These are phyloP conservation scores for Ispidina picta DNA, from an alignment of 2,797 vertebrate species.

Conservation along the genomic window DNA sequence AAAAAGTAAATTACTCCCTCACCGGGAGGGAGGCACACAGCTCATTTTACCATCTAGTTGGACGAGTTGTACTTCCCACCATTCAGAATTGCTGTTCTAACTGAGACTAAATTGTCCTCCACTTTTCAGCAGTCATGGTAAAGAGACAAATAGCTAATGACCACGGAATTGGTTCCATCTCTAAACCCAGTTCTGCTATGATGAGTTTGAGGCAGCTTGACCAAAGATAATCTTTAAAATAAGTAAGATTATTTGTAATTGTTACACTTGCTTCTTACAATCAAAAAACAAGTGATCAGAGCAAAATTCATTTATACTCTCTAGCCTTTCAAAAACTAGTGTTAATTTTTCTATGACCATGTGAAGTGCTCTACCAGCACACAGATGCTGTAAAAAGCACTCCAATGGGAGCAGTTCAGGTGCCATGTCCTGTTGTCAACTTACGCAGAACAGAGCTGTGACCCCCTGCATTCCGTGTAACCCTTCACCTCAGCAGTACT, in stretches of 20 bases:
- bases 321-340: not conserved
- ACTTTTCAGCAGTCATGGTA: not conserved
- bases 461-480: fast-evolving
- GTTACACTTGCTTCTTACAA: not conserved
- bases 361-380: fast-evolving
- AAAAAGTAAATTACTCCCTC: not conserved
- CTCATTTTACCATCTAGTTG: not conserved
- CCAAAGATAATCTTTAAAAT: not conserved
- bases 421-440: not conserved
- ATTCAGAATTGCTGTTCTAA: constrained; percentile 8
- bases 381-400: not conserved
- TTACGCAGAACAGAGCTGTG: not conserved
- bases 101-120: constrained; percentile 4
- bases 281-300: not conserved
- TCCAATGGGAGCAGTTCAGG: not conserved
- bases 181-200: not conserved
- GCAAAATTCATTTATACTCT: not conserved
- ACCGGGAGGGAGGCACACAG: not conserved
- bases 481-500: not conserved
- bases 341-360: not conserved
- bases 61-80: not conserved
- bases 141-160: not conserved
- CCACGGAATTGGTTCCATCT: not conserved
- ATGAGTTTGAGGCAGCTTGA: not conserved
- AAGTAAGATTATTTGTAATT: not conserved